Conservation (phyloP, 1,140 invertebrate genomes). For the Chelonus insularis region DNA sequence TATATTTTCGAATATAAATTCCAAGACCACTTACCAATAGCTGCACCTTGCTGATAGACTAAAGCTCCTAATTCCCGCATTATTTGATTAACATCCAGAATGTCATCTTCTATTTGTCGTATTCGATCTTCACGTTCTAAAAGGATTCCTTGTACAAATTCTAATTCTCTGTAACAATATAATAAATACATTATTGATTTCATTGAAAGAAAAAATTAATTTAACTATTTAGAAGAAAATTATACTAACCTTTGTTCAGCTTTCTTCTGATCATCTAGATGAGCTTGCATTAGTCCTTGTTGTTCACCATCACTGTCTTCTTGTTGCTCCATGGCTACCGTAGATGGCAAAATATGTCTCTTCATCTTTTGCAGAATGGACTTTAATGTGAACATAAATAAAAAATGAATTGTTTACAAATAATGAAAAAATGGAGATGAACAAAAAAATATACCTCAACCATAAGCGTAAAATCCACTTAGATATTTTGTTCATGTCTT, state of each 20-base stretch:
- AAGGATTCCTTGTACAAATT: conserved; percentile 77
- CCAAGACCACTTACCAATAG: conserved; percentile 77
- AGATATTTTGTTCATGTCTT: conserved; percentile 14
- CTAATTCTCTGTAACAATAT: conserved; percentile 55
- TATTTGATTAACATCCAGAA: conserved; percentile 89
- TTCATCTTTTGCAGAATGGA: conserved; percentile 76
- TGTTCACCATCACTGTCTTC: conserved; percentile 54
- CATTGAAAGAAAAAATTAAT: too few species aligned
- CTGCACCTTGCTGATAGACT: conserved; percentile 80
- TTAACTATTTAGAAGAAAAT: conserved; percentile 2
- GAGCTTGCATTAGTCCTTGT: conserved; percentile 48
- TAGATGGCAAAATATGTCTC: conserved; percentile 66
- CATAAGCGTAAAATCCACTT: background rate
- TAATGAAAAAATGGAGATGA: background rate
- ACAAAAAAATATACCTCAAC: conserved; percentile 15
- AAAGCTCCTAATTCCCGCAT: conserved; percentile 84
- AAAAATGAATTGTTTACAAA: background rate
- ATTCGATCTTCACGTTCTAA: conserved; percentile 75
- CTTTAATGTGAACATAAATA: conserved; percentile 31
- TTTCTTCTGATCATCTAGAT: conserved; percentile 44
- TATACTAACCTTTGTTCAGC: conserved; percentile 44
- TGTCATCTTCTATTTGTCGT: conserved; percentile 78
- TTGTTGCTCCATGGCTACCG: conserved; percentile 48
- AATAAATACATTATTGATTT: conserved; percentile 13
- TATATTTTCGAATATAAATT: background rate